Evolutionary conservation across 2,113 vertebrate species (phyloP).

Genomic region (Microcebus tavaratra): DNA sequence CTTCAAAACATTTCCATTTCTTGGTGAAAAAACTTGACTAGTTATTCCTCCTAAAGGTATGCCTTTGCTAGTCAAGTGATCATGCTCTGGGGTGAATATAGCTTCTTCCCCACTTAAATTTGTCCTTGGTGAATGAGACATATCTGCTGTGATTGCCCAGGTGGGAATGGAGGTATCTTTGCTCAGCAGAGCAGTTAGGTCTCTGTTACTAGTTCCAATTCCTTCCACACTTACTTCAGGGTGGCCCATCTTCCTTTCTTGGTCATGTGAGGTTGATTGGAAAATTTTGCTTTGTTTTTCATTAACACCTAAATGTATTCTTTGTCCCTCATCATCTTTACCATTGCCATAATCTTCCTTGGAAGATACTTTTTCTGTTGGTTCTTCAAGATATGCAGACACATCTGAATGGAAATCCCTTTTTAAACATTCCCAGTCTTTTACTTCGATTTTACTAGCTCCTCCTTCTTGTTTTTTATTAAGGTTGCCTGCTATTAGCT

Average conservation of each 20-base stretch:
- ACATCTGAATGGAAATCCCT: conserved; percentile 57
- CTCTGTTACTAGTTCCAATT: not conserved
- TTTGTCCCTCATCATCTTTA: conserved; percentile 65
- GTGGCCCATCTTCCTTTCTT: not conserved
- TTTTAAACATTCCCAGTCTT: conserved; percentile 68
- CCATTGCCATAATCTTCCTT: conserved; percentile 46
- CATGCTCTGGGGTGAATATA: not conserved
- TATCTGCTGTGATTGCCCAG: not conserved
- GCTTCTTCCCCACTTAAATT: not conserved
- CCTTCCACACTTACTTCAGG: conserved; percentile 9
- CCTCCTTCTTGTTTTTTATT: conserved; percentile 71
- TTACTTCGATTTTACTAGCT: conserved; percentile 65
- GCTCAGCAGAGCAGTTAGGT: not conserved
- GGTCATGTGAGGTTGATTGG: conserved; percentile 33
- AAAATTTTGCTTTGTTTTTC: conserved; percentile 8
- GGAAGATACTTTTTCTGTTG: conserved; percentile 52
- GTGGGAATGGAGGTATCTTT: not conserved
- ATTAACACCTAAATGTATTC: conserved; percentile 60
- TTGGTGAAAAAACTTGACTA: conserved; percentile 36
- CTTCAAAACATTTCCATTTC: conserved; percentile 49
- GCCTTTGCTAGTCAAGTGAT: not conserved
- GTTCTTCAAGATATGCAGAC: conserved; percentile 40
- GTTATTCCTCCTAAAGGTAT: not conserved
- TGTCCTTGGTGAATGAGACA: not conserved
- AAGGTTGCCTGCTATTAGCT: conserved; percentile 21